Evolutionary conservation across 2,888 invertebrate genomes (phyloP).

Genomic region (Stegophylla sp.): DNA sequence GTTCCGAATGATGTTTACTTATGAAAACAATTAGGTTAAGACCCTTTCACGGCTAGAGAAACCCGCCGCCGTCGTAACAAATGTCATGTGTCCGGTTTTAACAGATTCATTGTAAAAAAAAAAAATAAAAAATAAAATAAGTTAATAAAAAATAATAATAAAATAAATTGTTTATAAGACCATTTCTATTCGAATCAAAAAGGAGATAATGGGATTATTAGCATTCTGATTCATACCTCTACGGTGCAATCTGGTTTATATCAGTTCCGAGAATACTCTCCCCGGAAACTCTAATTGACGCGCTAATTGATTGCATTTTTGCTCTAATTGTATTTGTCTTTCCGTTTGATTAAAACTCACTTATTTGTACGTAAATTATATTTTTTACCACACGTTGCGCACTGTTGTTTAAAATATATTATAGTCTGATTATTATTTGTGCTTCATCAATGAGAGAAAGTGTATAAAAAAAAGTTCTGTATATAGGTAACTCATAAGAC

Average conservation of each 20-base stretch:
- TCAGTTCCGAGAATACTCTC: conserved; percentile 38
- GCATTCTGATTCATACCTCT: conserved; percentile 40
- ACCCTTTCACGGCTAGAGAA: conserved; percentile 52
- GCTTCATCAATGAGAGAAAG: neutral
- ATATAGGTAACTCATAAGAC: too few species aligned
- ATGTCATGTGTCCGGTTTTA: conserved; percentile 48
- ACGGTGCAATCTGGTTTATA: conserved; percentile 53
- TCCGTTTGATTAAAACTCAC: neutral
- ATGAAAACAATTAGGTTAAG: conserved; percentile 55
- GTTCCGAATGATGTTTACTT: conserved; percentile 18
- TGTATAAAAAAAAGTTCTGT: neutral
- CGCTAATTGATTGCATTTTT: conserved; percentile 53
- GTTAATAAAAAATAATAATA: conserved; percentile 13
- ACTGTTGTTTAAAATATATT: neutral
- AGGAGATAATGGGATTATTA: conserved; percentile 53
- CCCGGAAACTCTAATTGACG: conserved; percentile 49
- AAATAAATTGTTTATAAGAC: conserved; percentile 25
- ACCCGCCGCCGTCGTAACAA: conserved; percentile 24
- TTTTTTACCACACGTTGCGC: neutral
- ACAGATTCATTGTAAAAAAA: conserved; percentile 41
- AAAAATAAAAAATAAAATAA: too few species aligned
- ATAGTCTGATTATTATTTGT: neutral
- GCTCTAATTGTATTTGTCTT: conserved; percentile 28
- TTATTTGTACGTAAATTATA: neutral
- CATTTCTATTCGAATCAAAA: conserved; percentile 54